A percentile compares a stretch with the other conserved stretches of the same genome.
Conservation (phyloP, 2,888 invertebrate genomes). For the Philereme transversata region DNA sequence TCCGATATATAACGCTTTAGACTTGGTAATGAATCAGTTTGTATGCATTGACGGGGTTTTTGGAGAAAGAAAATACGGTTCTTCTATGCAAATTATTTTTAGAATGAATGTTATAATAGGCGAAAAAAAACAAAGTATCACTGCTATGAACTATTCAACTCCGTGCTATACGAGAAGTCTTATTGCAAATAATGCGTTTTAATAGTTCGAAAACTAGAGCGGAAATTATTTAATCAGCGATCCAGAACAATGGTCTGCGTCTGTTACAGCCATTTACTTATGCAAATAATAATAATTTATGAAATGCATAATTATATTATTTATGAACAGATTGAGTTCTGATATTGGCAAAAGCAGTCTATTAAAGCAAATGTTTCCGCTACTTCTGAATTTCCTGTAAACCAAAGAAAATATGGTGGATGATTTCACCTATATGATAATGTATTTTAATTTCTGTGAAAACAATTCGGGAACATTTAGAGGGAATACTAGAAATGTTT, state of each 20-base stretch:
- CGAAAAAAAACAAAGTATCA: neutral
- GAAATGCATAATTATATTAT: constrained; percentile 1
- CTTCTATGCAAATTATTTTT: neutral
- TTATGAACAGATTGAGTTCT: constrained; percentile 2
- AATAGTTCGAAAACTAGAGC: constrained; percentile 35
- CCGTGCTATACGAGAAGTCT: constrained; percentile 10
- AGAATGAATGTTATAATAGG: neutral
- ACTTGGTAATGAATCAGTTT: constrained; percentile 37
- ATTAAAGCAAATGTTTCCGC: constrained; percentile 2
- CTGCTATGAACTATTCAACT: neutral
- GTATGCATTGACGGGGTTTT: constrained; percentile 33
- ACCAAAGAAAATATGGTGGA: constrained; percentile 9
- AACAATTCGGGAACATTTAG: constrained; percentile 21
- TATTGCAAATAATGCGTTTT: constrained; percentile 23
- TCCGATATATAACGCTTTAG: constrained; percentile 39
- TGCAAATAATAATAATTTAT: neutral
- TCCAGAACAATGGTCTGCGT: constrained; percentile 25
- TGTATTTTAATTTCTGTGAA: constrained; percentile 23
- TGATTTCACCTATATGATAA: constrained; percentile 19
- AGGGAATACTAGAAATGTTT: constrained; percentile 35
- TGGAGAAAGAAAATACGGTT: constrained; percentile 15
- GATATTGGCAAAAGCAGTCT: neutral
- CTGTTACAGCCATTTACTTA: neutral
- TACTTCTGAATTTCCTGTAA: constrained; percentile 9
- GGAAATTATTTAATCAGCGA: constrained; percentile 36